Percentiles rank a stretch among this genome's conserved stretches.
Evolutionary conservation across 2,797 vertebrate genomes (phyloP).

Genomic region (Lophura swinhoii): DNA sequence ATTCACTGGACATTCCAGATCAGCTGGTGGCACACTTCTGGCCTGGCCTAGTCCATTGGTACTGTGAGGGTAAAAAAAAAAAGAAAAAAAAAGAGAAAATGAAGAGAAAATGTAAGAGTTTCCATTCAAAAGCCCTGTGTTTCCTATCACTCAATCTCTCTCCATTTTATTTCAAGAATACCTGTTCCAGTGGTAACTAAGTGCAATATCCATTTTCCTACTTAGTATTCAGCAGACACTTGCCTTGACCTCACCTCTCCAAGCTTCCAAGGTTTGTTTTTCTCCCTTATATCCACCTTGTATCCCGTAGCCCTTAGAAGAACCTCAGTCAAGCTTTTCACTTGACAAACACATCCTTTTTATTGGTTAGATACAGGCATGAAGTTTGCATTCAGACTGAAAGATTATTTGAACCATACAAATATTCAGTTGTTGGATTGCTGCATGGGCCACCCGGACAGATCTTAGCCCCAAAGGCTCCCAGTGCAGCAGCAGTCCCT

Average conservation of each 20-base stretch:
- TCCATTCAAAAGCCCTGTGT: background rate
- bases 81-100: background rate
- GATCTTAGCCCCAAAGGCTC: background rate
- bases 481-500: background rate
- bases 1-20: background rate
- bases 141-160: background rate
- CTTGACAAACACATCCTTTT: background rate
- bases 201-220: background rate
- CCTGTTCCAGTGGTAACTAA: slow-evolving; percentile 15
- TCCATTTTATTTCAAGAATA: slow-evolving; percentile 5
- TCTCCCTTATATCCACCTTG: background rate
- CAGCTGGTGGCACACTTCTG: background rate
- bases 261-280: background rate
- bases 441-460: background rate
- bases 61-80: rapidly evolving
- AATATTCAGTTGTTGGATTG: too few relatives aligned
- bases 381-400: background rate
- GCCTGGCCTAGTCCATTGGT: background rate
- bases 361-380: background rate
- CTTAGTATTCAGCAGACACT: background rate
- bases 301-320: background rate
- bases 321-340: background rate
- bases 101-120: background rate
- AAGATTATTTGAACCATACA: background rate
- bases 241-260: slow-evolving; percentile 3